Evolutionary conservation across 1,140 invertebrate genomes (phyloP).

Genomic region (Hypothenemus hampei): DNA sequence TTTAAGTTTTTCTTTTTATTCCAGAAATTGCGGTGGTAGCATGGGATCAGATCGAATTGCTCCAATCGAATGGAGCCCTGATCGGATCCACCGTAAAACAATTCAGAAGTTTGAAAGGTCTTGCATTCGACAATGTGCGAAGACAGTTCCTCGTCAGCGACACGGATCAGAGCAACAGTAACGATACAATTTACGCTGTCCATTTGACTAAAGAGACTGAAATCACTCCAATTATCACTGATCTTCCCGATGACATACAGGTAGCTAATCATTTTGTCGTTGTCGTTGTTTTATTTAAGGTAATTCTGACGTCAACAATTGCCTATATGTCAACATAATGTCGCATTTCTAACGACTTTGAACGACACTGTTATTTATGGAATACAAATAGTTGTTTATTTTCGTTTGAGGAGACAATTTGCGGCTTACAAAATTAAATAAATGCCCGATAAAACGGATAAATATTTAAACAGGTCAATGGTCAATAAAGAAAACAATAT

Average conservation of each 20-base stretch:
- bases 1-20: neutral
- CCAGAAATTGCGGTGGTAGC: conserved; percentile 64
- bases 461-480: too few relatives aligned
- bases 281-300: too few relatives aligned
- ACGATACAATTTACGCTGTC: conserved; percentile 55
- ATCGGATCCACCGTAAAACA: conserved; percentile 48
- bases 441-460: too few relatives aligned
- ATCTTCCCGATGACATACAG: conserved; percentile 42
- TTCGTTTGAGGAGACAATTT: too few relatives aligned
- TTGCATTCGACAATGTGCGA: conserved; percentile 60
- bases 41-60: conserved; percentile 59
- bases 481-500: too few relatives aligned
- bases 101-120: conserved; percentile 53
- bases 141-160: conserved; percentile 62
- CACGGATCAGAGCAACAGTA: conserved; percentile 56
- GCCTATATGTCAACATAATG: too few relatives aligned
- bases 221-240: conserved; percentile 34
- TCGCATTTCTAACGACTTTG: too few relatives aligned
- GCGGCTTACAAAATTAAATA: too few relatives aligned
- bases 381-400: too few relatives aligned
- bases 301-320: too few relatives aligned
- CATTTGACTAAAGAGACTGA: conserved; percentile 34
- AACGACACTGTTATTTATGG: too few relatives aligned
- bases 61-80: conserved; percentile 52
- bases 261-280: too few relatives aligned